Evolutionary conservation across 2,888 invertebrate species (phyloP).

Genomic region (Acleris emargana): DNA sequence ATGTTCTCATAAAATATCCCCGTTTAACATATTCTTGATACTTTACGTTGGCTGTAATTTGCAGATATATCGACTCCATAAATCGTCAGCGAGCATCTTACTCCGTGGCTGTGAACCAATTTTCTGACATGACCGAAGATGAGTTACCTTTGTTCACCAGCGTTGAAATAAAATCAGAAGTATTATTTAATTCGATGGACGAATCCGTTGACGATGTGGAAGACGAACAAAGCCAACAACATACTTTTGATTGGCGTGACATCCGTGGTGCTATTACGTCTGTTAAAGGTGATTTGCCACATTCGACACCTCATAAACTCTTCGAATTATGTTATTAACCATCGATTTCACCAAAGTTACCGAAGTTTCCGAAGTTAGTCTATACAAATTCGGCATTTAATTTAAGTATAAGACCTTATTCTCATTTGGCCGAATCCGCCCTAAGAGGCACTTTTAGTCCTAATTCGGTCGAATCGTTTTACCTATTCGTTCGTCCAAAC

Average conservation of each 20-base stretch:
- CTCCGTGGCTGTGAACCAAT: conserved; percentile 36
- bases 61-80: conserved; percentile 38
- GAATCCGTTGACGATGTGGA: conserved; percentile 7
- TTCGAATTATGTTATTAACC: too few relatives aligned
- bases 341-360: too few relatives aligned
- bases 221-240: not conserved
- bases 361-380: too few relatives aligned
- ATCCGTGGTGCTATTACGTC: conserved; percentile 34
- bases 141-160: conserved; percentile 32
- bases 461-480: not conserved
- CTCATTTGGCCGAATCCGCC: too few relatives aligned
- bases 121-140: conserved; percentile 35
- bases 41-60: not conserved
- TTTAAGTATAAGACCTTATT: too few relatives aligned
- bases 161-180: conserved; percentile 4
- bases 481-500: too few relatives aligned
- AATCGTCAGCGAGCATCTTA: conserved; percentile 36
- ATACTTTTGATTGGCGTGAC: conserved; percentile 38
- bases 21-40: too few relatives aligned
- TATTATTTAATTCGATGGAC: not conserved
- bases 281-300: conserved; percentile 34
- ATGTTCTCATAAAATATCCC: too few relatives aligned
- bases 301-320: too few relatives aligned
- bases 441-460: too few relatives aligned
- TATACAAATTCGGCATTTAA: too few relatives aligned